Conservation (phyloP, 2,113 vertebrate species). For the Perca fluviatilis region DNA sequence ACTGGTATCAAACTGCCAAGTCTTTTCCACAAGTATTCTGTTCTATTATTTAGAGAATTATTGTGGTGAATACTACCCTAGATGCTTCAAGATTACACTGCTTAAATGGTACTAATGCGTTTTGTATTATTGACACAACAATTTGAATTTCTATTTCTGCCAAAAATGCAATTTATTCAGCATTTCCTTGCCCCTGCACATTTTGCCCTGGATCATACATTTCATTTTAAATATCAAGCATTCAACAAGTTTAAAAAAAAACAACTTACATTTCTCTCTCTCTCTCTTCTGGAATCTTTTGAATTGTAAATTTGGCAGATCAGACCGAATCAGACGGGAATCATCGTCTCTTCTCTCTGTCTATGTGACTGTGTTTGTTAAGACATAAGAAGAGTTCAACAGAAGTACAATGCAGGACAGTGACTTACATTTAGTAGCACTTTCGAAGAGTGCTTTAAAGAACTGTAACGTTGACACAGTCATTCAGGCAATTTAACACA, state of each 20-base stretch:
- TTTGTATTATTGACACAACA: conserved; percentile 10
- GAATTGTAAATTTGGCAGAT: neutral
- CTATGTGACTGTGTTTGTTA: neutral
- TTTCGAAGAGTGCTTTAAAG: neutral
- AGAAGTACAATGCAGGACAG: neutral
- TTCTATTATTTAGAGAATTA: conserved; percentile 6
- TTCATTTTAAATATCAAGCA: neutral
- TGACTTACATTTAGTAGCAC: neutral
- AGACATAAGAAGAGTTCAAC: neutral
- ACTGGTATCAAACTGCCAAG: neutral
- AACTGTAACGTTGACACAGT: neutral
- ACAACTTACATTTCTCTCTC: neutral
- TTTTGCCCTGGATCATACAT: conserved; percentile 2
- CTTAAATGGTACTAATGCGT: neutral
- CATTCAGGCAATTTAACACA: neutral
- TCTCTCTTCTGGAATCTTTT: neutral
- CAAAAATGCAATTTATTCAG: neutral
- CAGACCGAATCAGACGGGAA: neutral
- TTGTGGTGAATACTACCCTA: neutral
- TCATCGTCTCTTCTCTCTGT: neutral
- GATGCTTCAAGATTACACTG: neutral
- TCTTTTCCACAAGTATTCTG: neutral
- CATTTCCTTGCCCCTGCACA: neutral
- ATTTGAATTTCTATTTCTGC: neutral
- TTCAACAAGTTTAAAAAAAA: neutral